Conservation (phyloP, 2,797 vertebrate genomes). For the Rhinogobio ventralis region DNA sequence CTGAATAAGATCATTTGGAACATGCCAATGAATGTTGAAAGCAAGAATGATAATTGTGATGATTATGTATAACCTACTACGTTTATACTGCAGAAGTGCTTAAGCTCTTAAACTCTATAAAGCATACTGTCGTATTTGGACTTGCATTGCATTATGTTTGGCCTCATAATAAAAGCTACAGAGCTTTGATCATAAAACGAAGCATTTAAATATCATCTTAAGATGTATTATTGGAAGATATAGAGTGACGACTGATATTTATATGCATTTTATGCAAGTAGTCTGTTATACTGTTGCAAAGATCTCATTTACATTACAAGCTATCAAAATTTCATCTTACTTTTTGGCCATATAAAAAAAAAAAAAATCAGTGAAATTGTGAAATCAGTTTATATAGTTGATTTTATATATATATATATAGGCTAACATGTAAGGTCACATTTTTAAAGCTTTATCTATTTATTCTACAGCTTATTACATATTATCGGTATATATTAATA, state of each 20-base stretch:
- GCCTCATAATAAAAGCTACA: background rate
- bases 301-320: background rate
- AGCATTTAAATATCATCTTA: background rate
- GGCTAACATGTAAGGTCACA: too few relatives aligned
- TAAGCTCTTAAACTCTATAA: background rate
- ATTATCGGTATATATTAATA: too few relatives aligned
- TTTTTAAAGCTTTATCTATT: too few relatives aligned
- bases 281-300: background rate
- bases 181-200: background rate
- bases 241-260: background rate
- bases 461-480: too few relatives aligned
- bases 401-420: too few relatives aligned
- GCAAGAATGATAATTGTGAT: background rate
- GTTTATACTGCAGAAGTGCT: background rate
- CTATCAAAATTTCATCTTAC: background rate
- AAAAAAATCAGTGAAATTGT: too few relatives aligned
- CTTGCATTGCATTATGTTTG: background rate
- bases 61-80: background rate
- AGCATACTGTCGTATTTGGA: too few relatives aligned
- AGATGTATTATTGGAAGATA: background rate
- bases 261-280: background rate
- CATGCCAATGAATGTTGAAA: background rate
- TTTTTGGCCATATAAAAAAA: background rate
- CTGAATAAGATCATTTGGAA: background rate
- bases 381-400: too few relatives aligned